A percentile compares a stretch with the other conserved stretches of the same genome.
Evolutionary conservation across 2,113 vertebrate species (phyloP).

Genomic region (Erythrocercus mccallii): DNA sequence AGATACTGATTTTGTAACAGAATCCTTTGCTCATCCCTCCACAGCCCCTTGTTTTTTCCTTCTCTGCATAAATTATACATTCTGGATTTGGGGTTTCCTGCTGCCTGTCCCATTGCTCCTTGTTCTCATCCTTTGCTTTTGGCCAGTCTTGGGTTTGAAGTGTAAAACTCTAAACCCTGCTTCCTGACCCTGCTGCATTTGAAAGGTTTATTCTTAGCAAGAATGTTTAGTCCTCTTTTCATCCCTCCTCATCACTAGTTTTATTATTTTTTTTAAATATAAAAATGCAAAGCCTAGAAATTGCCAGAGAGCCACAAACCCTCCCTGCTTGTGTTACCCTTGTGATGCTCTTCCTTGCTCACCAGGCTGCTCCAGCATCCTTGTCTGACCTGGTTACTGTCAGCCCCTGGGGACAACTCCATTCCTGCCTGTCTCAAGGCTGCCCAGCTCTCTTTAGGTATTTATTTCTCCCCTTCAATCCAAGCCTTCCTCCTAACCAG

Average conservation of each 20-base stretch:
- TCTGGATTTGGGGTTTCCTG: neutral
- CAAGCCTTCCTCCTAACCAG: neutral
- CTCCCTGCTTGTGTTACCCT: neutral
- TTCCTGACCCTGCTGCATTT: neutral
- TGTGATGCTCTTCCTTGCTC: neutral
- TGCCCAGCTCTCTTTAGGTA: neutral
- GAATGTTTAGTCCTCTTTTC: neutral
- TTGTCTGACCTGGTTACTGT: neutral
- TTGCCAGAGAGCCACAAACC: neutral
- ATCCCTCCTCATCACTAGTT: neutral
- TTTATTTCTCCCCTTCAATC: neutral
- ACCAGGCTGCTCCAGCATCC: neutral
- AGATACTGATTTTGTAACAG: neutral
- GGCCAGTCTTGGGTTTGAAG: neutral
- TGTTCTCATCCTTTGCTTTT: neutral
- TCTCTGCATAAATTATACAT: fast-evolving
- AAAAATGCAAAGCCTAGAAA: neutral
- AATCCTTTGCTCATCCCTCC: neutral
- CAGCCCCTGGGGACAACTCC: neutral
- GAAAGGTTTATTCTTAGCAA: neutral
- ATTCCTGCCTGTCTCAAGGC: neutral
- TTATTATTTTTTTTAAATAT: neutral
- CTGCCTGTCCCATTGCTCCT: neutral
- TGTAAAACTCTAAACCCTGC: neutral
- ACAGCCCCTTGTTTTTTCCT: neutral